Percentiles rank a stretch among this genome's conserved stretches.
Conservation (phyloP, 2,888 invertebrate genomes). For the Synergus umbraculus region DNA sequence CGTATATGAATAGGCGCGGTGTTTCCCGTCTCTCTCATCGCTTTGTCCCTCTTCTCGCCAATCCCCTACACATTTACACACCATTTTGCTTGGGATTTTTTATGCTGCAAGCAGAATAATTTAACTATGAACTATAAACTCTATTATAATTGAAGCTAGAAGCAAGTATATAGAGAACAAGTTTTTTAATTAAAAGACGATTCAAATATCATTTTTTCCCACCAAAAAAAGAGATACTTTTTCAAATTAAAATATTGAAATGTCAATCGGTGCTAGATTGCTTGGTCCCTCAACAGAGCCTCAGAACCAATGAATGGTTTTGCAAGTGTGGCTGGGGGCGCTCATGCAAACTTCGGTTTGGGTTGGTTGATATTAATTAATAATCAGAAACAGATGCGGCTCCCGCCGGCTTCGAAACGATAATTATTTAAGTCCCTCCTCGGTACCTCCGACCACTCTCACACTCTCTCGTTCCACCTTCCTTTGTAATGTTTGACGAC, state of each 20-base stretch:
- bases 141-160: background rate
- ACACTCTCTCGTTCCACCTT: conserved; percentile 41
- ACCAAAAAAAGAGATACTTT: background rate
- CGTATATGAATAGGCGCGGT: conserved; percentile 69
- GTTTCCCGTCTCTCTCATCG: conserved; percentile 47
- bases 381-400: conserved; percentile 77
- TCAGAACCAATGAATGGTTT: conserved; percentile 24
- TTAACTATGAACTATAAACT: background rate
- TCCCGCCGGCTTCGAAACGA: conserved; percentile 66
- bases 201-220: background rate
- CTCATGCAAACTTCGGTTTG: conserved; percentile 65
- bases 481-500: conserved; percentile 31
- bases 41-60: conserved; percentile 44
- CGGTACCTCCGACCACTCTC: conserved; percentile 41
- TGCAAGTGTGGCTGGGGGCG: conserved; percentile 54
- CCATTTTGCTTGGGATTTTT: background rate
- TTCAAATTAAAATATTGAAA: background rate
- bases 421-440: conserved; percentile 74
- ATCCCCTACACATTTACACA: background rate
- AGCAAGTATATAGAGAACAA: background rate
- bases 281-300: background rate
- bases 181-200: no score
- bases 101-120: background rate
- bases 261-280: conserved; percentile 37
- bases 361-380: conserved; percentile 76